Evolutionary conservation across 2,888 invertebrate species (phyloP).

Genomic region (Cyclophora punctaria): DNA sequence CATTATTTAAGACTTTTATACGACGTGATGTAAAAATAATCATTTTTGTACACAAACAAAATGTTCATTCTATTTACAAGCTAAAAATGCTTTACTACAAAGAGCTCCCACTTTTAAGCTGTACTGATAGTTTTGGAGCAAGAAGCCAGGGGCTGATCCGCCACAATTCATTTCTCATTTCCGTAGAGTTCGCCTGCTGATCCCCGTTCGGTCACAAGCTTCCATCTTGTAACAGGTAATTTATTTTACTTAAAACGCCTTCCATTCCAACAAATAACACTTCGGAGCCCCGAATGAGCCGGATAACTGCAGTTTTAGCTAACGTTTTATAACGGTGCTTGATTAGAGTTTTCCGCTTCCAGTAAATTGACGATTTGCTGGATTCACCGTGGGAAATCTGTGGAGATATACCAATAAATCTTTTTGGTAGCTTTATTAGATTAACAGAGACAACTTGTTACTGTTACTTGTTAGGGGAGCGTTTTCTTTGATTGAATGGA

Average conservation of each 20-base stretch:
- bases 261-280: conserved; percentile 43
- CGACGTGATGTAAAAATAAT: no score
- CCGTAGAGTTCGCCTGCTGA: conserved; percentile 35
- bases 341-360: conserved; percentile 27
- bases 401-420: conserved; percentile 2
- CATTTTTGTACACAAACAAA: no score
- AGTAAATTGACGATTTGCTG: conserved; percentile 14
- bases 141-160: conserved; percentile 22
- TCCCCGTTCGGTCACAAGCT: conserved; percentile 41
- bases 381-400: conserved; percentile 13
- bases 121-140: conserved; percentile 23
- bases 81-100: neutral
- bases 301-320: conserved; percentile 30
- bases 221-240: conserved; percentile 48
- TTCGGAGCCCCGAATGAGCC: conserved; percentile 27
- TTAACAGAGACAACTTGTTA: no score
- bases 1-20: no score
- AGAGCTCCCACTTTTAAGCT: conserved; percentile 19
- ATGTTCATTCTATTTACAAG: no score
- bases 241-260: conserved; percentile 49
- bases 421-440: no score
- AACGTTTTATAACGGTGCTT: conserved; percentile 28
- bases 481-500: no score
- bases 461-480: no score
- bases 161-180: conserved; percentile 61